phyloP scores from a whole-genome alignment of 37 sponge, comb jelly and placozoan species.

The Cladorhizidae sp. region DNA sequence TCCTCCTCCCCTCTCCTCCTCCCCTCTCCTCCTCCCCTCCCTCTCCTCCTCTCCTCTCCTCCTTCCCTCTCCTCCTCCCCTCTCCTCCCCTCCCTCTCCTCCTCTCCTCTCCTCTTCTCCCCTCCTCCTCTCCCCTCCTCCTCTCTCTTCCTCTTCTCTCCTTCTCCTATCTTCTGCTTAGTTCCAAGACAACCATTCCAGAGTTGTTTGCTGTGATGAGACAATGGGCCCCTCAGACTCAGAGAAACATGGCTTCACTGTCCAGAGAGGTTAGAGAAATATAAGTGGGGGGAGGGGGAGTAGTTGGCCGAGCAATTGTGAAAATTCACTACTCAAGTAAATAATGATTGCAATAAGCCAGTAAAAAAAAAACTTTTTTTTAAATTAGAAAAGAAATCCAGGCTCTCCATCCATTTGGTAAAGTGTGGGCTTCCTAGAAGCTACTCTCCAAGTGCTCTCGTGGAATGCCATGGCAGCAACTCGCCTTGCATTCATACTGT shows the following conservation, averaged over 20 bases:
- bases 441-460: no score
- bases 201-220: constrained; percentile 97
- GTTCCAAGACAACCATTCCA: constrained; percentile 86
- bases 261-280: constrained; percentile 80
- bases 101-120: background rate
- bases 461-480: no score
- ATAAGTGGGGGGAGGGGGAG: background rate
- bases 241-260: constrained; percentile 82
- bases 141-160: background rate
- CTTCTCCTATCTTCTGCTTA: background rate
- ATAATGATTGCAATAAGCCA: no score
- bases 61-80: background rate
- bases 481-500: no score
- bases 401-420: no score
- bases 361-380: no score
- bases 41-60: background rate
- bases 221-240: constrained; percentile 94
- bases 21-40: background rate
- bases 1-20: background rate
- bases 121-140: background rate
- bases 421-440: no score
- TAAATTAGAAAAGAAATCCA: no score
- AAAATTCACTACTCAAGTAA: no score
- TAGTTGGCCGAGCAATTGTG: background rate
- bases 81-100: constrained; percentile 12